These are phyloP conservation scores for Heliconius hortense DNA, from an alignment of 2,888 invertebrate genomes.

Conservation along the genomic window DNA sequence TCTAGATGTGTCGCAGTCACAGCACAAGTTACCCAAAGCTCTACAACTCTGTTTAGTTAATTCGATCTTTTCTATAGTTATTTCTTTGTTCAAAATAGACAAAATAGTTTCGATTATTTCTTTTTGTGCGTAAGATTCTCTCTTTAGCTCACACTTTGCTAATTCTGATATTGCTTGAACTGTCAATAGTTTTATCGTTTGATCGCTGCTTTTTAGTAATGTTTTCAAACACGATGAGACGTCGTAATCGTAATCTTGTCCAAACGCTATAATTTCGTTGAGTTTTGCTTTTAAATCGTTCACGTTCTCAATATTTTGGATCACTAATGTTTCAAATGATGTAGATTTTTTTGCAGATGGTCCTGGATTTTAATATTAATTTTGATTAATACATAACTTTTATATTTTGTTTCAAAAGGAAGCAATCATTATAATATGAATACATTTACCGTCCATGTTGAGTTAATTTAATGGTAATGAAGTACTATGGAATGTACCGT, in stretches of 20 bases:
- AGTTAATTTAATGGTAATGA: conserved; percentile 21
- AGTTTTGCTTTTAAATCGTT: conserved; percentile 73
- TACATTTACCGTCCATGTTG: conserved; percentile 46
- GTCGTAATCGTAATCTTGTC: conserved; percentile 73
- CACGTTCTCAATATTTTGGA: conserved; percentile 67
- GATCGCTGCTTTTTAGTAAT: conserved; percentile 69
- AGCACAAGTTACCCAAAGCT: conserved; percentile 94
- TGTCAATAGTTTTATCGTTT: conserved; percentile 79
- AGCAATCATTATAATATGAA: conserved; percentile 23
- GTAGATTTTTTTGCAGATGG: conserved; percentile 67
- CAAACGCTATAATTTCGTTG: conserved; percentile 69
- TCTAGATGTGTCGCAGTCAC: conserved; percentile 89
- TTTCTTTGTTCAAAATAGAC: conserved; percentile 71
- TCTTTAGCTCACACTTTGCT: conserved; percentile 88
- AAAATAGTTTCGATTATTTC: conserved; percentile 83
- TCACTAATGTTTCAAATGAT: conserved; percentile 68
- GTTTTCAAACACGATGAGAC: conserved; percentile 70
- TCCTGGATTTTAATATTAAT: conserved; percentile 52
- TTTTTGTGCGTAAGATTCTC: conserved; percentile 85
- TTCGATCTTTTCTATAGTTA: conserved; percentile 69
- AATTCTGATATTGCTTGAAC: conserved; percentile 91
- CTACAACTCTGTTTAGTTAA: conserved; percentile 88
- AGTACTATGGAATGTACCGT: conserved; percentile 3
- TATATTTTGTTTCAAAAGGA: conserved; percentile 8
- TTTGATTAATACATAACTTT: conserved; percentile 20